These are phyloP conservation scores for Gymnosoma rotundatum DNA, from an alignment of 2,888 invertebrate species.

Conservation along the genomic window DNA sequence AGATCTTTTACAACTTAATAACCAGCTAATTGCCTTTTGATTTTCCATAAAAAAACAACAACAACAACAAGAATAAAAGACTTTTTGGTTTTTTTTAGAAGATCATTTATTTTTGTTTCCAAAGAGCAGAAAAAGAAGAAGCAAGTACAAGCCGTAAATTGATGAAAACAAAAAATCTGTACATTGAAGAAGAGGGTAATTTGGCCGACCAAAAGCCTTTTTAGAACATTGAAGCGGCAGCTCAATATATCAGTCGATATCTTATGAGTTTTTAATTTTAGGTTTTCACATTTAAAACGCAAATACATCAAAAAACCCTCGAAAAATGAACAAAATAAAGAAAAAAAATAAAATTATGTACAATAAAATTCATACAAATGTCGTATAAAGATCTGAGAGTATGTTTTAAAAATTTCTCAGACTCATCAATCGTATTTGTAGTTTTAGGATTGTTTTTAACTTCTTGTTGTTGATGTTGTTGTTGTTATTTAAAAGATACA, in stretches of 20 bases:
- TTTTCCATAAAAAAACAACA: slow-evolving; percentile 70
- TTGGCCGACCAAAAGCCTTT: slow-evolving; percentile 54
- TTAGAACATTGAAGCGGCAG: slow-evolving; percentile 72
- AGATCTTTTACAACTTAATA: slow-evolving; percentile 68
- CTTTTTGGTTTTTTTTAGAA: slow-evolving; percentile 34
- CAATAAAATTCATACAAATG: slow-evolving; percentile 51
- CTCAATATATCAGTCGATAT: slow-evolving; percentile 83
- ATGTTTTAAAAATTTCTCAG: slow-evolving; percentile 55
- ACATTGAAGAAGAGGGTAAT: slow-evolving; percentile 15
- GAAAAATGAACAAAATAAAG: slow-evolving; percentile 34
- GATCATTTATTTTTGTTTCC: slow-evolving; percentile 49
- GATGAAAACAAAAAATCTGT: background rate
- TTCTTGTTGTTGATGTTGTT: slow-evolving; percentile 48
- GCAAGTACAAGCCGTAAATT: slow-evolving; percentile 23
- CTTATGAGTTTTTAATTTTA: slow-evolving; percentile 83
- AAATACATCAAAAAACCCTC: slow-evolving; percentile 65
- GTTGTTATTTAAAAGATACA: slow-evolving; percentile 53
- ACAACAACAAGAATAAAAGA: slow-evolving; percentile 12
- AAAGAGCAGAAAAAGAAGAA: slow-evolving; percentile 27
- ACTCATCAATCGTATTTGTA: slow-evolving; percentile 80
- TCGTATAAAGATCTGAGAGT: slow-evolving; percentile 43
- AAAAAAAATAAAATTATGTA: slow-evolving; percentile 32
- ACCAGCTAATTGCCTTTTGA: slow-evolving; percentile 80
- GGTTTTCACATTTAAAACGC: slow-evolving; percentile 75
- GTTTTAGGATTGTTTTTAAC: slow-evolving; percentile 56